phyloP scores from a whole-genome alignment of 2,113 vertebrate genomes.

The Oenanthe melanoleuca region DNA sequence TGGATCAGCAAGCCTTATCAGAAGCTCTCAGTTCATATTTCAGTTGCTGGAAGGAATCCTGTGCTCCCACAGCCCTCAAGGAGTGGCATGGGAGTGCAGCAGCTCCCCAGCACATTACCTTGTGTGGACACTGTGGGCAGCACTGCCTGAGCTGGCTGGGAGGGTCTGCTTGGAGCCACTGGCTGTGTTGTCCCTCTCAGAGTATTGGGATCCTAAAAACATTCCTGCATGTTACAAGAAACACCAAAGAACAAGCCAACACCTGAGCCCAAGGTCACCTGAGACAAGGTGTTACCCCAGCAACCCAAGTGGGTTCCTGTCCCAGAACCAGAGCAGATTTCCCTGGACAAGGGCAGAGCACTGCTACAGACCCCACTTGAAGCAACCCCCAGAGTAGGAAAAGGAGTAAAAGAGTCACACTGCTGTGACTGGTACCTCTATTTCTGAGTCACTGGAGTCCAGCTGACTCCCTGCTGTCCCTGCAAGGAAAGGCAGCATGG shows the following conservation, averaged over 20 bases:
- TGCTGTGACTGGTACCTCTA: constrained; percentile 78
- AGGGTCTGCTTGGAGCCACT: constrained; percentile 60
- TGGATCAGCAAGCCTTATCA: not conserved
- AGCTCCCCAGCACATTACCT: constrained; percentile 45
- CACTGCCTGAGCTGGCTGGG: constrained; percentile 59
- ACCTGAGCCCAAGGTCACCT: not conserved
- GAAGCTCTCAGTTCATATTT: not conserved
- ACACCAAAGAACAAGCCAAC: not conserved
- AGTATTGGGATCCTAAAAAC: constrained; percentile 79
- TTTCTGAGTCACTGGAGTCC: constrained; percentile 92
- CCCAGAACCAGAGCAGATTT: not conserved
- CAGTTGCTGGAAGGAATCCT: not conserved
- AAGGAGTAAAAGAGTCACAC: not conserved
- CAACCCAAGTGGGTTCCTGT: not conserved
- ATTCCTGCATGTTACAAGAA: not conserved
- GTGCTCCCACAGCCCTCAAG: not conserved
- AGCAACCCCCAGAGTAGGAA: not conserved
- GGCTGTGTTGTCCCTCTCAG: constrained; percentile 70
- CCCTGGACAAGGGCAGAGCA: not conserved
- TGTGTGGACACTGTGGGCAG: constrained; percentile 67
- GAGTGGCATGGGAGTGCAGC: not conserved
- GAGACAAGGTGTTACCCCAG: not conserved
- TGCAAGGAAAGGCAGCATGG: constrained; percentile 91
- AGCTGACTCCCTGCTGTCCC: constrained; percentile 80
- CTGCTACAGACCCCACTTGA: not conserved